Base-by-base conservation (phyloP, 1,140 invertebrate genomes). In the Plectrocnemia conspersa region DNA sequence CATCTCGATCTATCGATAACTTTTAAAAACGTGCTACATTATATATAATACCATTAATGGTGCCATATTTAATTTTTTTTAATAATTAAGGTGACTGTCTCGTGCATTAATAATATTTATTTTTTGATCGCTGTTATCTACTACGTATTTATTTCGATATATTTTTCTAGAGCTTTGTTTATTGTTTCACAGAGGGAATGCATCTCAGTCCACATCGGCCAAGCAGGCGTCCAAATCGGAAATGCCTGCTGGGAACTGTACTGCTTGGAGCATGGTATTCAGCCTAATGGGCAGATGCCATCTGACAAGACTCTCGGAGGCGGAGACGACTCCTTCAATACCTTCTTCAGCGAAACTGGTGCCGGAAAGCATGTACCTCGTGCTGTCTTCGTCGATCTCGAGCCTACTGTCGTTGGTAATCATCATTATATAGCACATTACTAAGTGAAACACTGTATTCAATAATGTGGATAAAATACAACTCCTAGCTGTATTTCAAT, bases 171-270 rank as follows among this genome's bases (percentile, higher is more conserved):
- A n/a, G n/a, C n/a, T n/a, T n/a, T n/a, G n/a, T n/a, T n/a, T n/a
- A n/a, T n/a, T n/a, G n/a, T n/a, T n/a, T n/a, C n/a, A n/a, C 68
- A 84, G 83, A 81, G 83, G 74, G 90, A 93, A 79, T 89, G 87
- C 66, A 88, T 93, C 64, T 89, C 85, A 62, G 81, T 92, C 56
- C 90, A 93, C 71, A 82, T 93, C 64, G 90, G 90, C 36, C 90
- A 93, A 74, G 89, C 89, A 54, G 90, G 90, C 40, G 88, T 91
- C 2, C 91, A 93, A 74, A 91, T 93, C 66, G 91, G 89, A 58
- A 91, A 91, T 68, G 87, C 87, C 45, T 85, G 83, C 67, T 87
- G 84, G 84, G 91, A 93, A 68, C 76, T 94, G 49, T 93, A 92
- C 75, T 93, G 91, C 68, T 71, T 93, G 62, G 91, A 93, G 70